Evolutionary conservation across 2,797 vertebrate genomes (phyloP).

Genomic region (Falco berigora): DNA sequence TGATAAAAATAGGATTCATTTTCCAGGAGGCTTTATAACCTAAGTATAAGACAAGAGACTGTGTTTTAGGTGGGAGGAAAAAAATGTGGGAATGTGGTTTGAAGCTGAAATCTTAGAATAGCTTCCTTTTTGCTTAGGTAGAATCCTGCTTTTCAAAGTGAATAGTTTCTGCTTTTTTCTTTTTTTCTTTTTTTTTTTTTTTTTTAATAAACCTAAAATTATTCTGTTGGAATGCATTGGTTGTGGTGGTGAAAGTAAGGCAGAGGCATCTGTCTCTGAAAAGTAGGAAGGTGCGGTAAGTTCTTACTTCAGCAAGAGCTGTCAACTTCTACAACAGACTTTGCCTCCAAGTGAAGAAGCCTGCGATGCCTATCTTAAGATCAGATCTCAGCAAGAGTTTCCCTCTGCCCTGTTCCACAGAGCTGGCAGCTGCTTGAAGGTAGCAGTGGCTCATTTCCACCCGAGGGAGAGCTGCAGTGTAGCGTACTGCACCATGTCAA

Average conservation of each 20-base stretch:
- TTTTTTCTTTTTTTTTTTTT: no score
- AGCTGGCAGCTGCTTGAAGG: background rate
- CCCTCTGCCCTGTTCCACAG: background rate
- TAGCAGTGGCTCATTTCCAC: background rate
- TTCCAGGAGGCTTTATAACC: background rate
- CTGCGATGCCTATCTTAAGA: fast-evolving
- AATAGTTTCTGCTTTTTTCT: background rate
- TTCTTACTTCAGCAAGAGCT: background rate
- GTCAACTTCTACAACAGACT: background rate
- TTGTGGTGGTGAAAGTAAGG: background rate
- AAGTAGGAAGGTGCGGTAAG: background rate
- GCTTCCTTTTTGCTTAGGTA: background rate
- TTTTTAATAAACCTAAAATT: background rate
- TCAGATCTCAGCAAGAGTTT: background rate
- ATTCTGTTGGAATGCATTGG: background rate
- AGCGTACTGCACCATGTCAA: background rate
- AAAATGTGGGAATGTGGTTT: background rate
- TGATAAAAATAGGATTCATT: background rate
- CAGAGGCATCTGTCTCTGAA: background rate
- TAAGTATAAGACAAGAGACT: background rate
- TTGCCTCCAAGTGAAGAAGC: background rate
- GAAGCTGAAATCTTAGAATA: background rate
- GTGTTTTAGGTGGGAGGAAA: background rate
- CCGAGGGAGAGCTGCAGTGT: background rate
- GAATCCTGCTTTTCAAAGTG: background rate